These are phyloP conservation scores for Drosophila biarmipes DNA, from an alignment of 1,140 invertebrate genomes.

Conservation along the genomic window DNA sequence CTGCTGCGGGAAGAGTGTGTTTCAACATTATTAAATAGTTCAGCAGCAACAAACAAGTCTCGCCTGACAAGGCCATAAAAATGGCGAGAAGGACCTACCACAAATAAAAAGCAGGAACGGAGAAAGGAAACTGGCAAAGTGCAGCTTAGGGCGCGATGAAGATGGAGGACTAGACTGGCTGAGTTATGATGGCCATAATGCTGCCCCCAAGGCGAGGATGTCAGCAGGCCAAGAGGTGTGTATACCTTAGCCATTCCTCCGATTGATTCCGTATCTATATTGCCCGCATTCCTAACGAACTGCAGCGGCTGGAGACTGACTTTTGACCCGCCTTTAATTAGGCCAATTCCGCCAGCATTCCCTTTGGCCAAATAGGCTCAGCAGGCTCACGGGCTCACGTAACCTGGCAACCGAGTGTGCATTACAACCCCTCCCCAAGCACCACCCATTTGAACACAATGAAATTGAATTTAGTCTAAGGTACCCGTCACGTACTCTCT, in stretches of 20 bases:
- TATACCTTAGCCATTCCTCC: not conserved
- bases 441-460: slow-evolving; percentile 54
- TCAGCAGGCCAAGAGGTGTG: slow-evolving; percentile 18
- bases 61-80: slow-evolving; percentile 48
- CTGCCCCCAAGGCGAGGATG: slow-evolving; percentile 19
- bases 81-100: slow-evolving; percentile 33
- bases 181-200: slow-evolving; percentile 36
- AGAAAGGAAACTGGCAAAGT: slow-evolving; percentile 44
- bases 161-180: slow-evolving; percentile 26
- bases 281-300: not conserved
- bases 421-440: slow-evolving; percentile 8
- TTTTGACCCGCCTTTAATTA: slow-evolving; percentile 33
- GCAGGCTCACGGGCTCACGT: slow-evolving; percentile 56
- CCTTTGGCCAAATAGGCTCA: slow-evolving; percentile 20
- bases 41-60: slow-evolving; percentile 69
- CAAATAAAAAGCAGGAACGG: not conserved
- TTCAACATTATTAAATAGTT: slow-evolving; percentile 79
- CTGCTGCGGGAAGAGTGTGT: slow-evolving; percentile 39
- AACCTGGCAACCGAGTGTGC: slow-evolving; percentile 51
- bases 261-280: not conserved
- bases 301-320: slow-evolving; percentile 11
- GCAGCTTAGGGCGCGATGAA: slow-evolving; percentile 44
- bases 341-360: slow-evolving; percentile 3
- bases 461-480: slow-evolving; percentile 80
- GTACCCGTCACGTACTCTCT: slow-evolving; percentile 72